Evolutionary conservation across 2,113 vertebrate species (phyloP).

Genomic region (Eulacestoma nigropectus): DNA sequence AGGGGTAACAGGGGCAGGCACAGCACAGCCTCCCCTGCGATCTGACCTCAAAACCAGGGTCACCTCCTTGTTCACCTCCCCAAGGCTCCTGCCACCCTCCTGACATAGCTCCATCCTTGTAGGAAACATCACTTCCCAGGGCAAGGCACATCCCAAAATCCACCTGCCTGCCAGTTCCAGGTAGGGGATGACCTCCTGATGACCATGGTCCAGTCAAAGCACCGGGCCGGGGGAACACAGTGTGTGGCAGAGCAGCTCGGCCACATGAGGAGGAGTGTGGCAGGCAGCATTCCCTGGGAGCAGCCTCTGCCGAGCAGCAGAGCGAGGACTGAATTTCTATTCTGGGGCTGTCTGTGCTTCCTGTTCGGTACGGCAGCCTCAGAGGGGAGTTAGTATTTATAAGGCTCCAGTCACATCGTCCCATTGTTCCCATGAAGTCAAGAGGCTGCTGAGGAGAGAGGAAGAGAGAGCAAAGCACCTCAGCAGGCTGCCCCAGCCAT

Average conservation of each 20-base stretch:
- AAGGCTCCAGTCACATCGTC: not conserved
- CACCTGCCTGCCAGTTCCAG: not conserved
- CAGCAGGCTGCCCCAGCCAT: not conserved
- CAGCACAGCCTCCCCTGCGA: not conserved
- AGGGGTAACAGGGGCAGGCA: not conserved
- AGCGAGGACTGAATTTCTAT: not conserved
- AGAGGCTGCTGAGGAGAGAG: not conserved
- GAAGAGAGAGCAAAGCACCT: not conserved
- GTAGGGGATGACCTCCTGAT: accelerated
- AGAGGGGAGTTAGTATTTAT: not conserved
- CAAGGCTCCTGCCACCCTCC: not conserved
- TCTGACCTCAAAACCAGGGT: not conserved
- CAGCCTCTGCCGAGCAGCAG: not conserved
- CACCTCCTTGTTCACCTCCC: not conserved
- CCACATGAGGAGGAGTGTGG: accelerated
- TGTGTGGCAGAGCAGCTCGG: accelerated
- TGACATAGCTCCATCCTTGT: accelerated
- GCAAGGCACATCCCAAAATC: not conserved
- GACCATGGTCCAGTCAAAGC: not conserved
- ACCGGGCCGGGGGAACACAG: accelerated
- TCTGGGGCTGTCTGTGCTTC: not conserved
- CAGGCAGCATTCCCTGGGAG: not conserved
- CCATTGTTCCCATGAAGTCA: not conserved
- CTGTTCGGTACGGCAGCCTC: not conserved
- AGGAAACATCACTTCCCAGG: not conserved